Conservation (phyloP, 2,797 vertebrate species). For the Oophaga sylvatica region DNA sequence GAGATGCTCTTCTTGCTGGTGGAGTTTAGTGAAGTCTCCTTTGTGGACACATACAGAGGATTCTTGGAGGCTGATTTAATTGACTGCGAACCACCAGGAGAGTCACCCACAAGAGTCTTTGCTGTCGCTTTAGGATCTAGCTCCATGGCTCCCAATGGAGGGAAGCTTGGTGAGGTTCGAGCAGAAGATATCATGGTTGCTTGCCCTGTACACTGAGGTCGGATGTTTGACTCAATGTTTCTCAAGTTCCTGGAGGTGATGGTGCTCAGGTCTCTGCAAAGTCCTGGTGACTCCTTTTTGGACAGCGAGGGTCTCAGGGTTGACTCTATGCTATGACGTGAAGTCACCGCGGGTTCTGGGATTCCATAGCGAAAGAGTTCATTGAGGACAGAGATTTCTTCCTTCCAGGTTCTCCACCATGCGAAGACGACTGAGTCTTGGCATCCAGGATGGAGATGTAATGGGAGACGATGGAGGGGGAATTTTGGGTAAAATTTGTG, state of each 20-base stretch:
- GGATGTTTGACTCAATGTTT: conserved; percentile 15
- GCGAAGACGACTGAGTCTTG: neutral
- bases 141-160: neutral
- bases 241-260: neutral
- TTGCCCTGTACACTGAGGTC: neutral
- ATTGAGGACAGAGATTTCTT: neutral
- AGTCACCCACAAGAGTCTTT: neutral
- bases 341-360: conserved; percentile 32
- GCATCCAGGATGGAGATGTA: conserved; percentile 32
- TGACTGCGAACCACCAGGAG: neutral
- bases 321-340: neutral
- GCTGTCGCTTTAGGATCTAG: neutral
- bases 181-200: neutral
- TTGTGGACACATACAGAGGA: neutral
- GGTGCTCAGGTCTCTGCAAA: neutral
- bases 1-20: neutral
- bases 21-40: conserved; percentile 7
- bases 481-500: conserved; percentile 5
- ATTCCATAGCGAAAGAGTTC: too few species aligned
- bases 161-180: neutral
- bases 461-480: neutral
- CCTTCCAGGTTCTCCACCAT: neutral
- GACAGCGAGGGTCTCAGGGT: conserved; percentile 45
- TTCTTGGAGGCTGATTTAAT: neutral
- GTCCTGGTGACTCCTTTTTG: neutral